phyloP scores from a whole-genome alignment of 1,140 invertebrate genomes.

The Eueides isabella region DNA sequence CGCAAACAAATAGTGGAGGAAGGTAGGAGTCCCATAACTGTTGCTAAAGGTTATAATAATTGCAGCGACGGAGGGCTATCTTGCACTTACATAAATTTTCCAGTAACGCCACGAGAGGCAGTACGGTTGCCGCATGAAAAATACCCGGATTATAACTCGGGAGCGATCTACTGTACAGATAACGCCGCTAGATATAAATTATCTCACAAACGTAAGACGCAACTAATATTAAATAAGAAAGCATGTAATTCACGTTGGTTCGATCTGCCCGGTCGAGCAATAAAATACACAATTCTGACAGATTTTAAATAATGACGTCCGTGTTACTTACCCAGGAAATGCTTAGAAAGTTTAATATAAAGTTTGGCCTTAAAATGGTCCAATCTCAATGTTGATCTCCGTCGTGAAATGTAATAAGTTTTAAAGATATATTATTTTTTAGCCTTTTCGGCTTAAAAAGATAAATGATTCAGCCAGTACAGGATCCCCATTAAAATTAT shows the following conservation, averaged over 20 bases:
- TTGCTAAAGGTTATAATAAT: constrained; percentile 59
- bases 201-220: constrained; percentile 75
- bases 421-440: constrained; percentile 30
- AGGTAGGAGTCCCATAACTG: constrained; percentile 10
- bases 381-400: constrained; percentile 41
- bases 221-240: constrained; percentile 81
- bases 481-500: constrained; percentile 21
- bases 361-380: constrained; percentile 45
- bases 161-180: constrained; percentile 74
- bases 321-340: constrained; percentile 68
- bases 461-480: constrained; percentile 4
- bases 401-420: constrained; percentile 40
- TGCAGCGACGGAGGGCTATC: constrained; percentile 55
- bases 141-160: constrained; percentile 79
- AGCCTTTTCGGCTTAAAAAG: constrained; percentile 20
- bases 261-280: constrained; percentile 64
- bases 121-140: constrained; percentile 70
- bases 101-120: constrained; percentile 54
- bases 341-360: constrained; percentile 70
- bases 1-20: constrained; percentile 39
- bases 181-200: constrained; percentile 78
- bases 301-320: constrained; percentile 80
- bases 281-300: constrained; percentile 81
- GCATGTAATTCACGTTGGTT: constrained; percentile 77
- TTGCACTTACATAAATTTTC: constrained; percentile 72